Evolutionary conservation across 2,888 invertebrate species (phyloP).

Genomic region (Hypsopygia costalis): DNA sequence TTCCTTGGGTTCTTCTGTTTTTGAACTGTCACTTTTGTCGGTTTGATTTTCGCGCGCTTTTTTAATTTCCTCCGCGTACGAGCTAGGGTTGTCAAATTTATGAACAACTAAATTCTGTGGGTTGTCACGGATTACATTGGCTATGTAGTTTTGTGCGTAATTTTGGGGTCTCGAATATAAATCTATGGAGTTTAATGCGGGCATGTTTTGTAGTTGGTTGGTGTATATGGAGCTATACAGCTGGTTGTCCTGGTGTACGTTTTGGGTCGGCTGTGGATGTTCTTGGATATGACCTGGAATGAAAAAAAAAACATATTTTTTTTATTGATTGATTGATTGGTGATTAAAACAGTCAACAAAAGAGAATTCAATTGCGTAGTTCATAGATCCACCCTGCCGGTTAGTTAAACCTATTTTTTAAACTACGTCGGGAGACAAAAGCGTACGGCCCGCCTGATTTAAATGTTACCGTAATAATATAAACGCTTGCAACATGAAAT

Average conservation of each 20-base stretch:
- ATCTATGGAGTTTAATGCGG: slow-evolving; percentile 44
- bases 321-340: no score
- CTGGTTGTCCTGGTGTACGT: slow-evolving; percentile 41
- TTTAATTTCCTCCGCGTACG: slow-evolving; percentile 52
- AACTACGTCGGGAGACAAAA: no score
- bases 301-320: no score
- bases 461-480: no score
- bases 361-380: no score
- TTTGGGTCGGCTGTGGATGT: slow-evolving; percentile 29
- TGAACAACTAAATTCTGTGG: slow-evolving; percentile 68
- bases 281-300: slow-evolving; percentile 56
- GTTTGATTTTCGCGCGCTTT: slow-evolving; percentile 41
- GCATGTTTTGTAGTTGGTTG: slow-evolving; percentile 41
- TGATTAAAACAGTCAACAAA: no score
- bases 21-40: slow-evolving; percentile 29
- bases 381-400: no score
- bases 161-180: slow-evolving; percentile 51
- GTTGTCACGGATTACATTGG: slow-evolving; percentile 41
- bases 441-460: no score
- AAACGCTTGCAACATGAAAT: no score
- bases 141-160: slow-evolving; percentile 48
- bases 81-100: slow-evolving; percentile 53
- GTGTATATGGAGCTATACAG: slow-evolving; percentile 48
- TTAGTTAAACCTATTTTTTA: no score
- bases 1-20: slow-evolving; percentile 59